Evolutionary conservation across 2,888 invertebrate species (phyloP).

Genomic region (Megamerina dolium): DNA sequence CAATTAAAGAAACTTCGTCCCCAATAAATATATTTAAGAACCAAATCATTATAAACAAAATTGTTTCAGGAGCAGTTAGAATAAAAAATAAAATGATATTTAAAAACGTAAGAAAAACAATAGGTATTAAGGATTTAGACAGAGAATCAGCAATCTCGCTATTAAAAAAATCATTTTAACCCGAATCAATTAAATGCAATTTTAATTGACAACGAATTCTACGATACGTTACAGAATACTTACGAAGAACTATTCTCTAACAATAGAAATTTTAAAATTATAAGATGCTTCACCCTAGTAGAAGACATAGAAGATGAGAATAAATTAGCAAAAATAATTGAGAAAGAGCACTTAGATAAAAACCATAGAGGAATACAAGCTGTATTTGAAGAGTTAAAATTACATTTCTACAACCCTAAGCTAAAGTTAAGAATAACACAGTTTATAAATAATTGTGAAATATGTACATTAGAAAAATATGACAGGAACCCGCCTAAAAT

Average conservation of each 20-base stretch:
- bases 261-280: too few species aligned
- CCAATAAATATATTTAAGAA: neutral
- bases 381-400: slow-evolving; percentile 7
- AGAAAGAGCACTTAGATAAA: too few species aligned
- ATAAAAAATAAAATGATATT: neutral
- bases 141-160: too few species aligned
- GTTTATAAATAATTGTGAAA: too few species aligned
- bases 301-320: too few species aligned
- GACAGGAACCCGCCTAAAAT: slow-evolving; percentile 19
- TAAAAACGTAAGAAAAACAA: too few species aligned
- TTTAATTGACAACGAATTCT: too few species aligned
- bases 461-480: slow-evolving; percentile 17
- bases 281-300: slow-evolving; percentile 9
- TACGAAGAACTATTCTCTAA: too few species aligned
- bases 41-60: neutral
- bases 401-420: slow-evolving; percentile 16
- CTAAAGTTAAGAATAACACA: slow-evolving; percentile 17
- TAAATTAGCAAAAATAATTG: too few species aligned
- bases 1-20: slow-evolving; percentile 2
- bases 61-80: neutral
- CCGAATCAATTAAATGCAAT: too few species aligned
- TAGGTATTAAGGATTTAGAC: neutral
- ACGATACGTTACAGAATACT: too few species aligned
- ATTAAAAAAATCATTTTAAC: too few species aligned
- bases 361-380: slow-evolving; percentile 8